These are phyloP conservation scores for Myopa testacea DNA, from an alignment of 2,888 invertebrate genomes.

Conservation along the genomic window DNA sequence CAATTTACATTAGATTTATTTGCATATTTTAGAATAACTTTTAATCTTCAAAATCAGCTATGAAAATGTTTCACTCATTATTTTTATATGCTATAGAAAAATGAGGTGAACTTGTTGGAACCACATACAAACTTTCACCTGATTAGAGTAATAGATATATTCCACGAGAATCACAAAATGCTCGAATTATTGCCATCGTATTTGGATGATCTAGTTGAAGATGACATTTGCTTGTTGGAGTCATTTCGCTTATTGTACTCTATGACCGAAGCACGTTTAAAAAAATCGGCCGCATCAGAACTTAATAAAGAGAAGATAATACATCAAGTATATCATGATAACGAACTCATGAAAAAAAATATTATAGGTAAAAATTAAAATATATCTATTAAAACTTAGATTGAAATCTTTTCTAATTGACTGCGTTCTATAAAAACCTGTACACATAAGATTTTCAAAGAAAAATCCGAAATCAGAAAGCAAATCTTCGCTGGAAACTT, in stretches of 20 bases:
- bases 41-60: too few relatives aligned
- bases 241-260: slow-evolving; percentile 45
- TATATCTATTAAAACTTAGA: neutral
- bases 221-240: slow-evolving; percentile 47
- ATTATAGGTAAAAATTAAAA: slow-evolving; percentile 45
- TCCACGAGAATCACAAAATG: slow-evolving; percentile 45
- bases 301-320: slow-evolving; percentile 50
- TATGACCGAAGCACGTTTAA: slow-evolving; percentile 49
- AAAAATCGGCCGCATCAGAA: slow-evolving; percentile 50
- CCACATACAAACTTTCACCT: slow-evolving; percentile 42
- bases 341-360: slow-evolving; percentile 48
- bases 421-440: neutral
- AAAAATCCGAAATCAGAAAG: slow-evolving; percentile 51
- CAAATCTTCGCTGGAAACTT: slow-evolving; percentile 54
- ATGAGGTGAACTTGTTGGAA: neutral
- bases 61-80: neutral
- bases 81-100: neutral
- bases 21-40: too few relatives aligned
- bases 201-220: slow-evolving; percentile 40
- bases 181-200: slow-evolving; percentile 44
- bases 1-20: too few relatives aligned
- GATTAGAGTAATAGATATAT: slow-evolving; percentile 49
- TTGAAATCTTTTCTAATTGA: neutral
- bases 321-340: slow-evolving; percentile 52
- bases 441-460: slow-evolving; percentile 45